Evolutionary conservation across 2,888 invertebrate genomes (phyloP).

Genomic region (Melieria omissa): DNA sequence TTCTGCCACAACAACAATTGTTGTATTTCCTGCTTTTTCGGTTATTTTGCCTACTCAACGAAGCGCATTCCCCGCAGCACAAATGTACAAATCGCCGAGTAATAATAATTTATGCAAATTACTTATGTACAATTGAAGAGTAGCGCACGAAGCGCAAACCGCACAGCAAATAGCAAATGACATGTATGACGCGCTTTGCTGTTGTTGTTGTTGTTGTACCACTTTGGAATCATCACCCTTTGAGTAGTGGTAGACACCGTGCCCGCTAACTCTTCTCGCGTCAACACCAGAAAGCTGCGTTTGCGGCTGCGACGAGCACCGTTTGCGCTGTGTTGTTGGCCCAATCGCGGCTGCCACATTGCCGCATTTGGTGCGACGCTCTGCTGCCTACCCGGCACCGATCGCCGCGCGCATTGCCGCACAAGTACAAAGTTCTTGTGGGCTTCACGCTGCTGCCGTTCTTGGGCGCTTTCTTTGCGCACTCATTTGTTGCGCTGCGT

Average conservation of each 20-base stretch:
- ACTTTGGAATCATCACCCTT: constrained; percentile 24
- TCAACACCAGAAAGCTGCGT: too few relatives aligned
- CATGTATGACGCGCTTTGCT: constrained; percentile 1
- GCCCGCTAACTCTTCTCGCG: too few relatives aligned
- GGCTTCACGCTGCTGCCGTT: too few relatives aligned
- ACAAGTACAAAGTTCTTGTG: too few relatives aligned
- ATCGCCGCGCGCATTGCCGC: too few relatives aligned
- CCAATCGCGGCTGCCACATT: too few relatives aligned
- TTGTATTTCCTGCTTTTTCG: constrained; percentile 6
- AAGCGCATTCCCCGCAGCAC: background rate
- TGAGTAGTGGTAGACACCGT: background rate
- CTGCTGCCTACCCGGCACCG: too few relatives aligned
- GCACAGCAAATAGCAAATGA: constrained; percentile 2
- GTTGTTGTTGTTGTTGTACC: background rate
- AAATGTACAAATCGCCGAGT: constrained; percentile 1
- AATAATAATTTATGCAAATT: constrained; percentile 41
- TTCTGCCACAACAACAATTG: background rate
- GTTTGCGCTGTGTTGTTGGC: too few relatives aligned
- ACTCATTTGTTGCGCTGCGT: too few relatives aligned
- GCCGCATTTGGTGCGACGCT: too few relatives aligned
- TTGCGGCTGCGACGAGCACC: too few relatives aligned
- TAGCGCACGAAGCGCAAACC: constrained; percentile 2
- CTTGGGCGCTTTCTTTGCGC: too few relatives aligned
- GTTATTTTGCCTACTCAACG: background rate
- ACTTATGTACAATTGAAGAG: constrained; percentile 30